phyloP scores from a whole-genome alignment of 2,113 vertebrate genomes.

The Oryctolagus cuniculus region mOryCun1.1 NC_091437.1:42122001-42122500 shows the following conservation, averaged over 20 bases:
- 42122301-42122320: neutral
- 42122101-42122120: neutral
- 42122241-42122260: no score
- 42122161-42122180: neutral
- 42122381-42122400: neutral
- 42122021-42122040: neutral
- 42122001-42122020: neutral
- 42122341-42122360: no score
- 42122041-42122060: neutral
- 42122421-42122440: neutral
- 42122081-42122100: accelerated
- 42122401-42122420: neutral
- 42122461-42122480: neutral
- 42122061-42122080: neutral
- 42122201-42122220: neutral
- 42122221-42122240: neutral
- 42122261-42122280: neutral
- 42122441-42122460: neutral
- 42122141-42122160: neutral
- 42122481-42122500: neutral
- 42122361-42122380: accelerated
- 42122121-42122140: neutral
- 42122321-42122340: neutral
- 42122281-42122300: neutral
- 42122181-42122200: neutral